These are phyloP conservation scores for Scaptomyza cyrtandrae DNA, from an alignment of 2,888 invertebrate species.

Conservation along the genomic window DNA sequence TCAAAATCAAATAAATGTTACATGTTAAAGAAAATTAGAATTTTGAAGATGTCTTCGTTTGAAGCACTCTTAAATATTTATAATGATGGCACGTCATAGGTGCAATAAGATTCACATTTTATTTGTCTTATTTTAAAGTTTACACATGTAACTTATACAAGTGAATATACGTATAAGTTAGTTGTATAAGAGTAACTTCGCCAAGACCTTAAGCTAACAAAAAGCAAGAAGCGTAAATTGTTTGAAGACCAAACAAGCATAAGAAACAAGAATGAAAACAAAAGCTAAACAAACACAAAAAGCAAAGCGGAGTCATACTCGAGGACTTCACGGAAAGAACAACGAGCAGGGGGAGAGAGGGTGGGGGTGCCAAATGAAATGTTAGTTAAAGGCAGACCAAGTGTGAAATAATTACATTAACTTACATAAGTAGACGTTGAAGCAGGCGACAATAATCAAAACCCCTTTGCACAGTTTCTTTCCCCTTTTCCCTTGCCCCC, in stretches of 20 bases:
- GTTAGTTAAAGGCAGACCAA: conserved; percentile 66
- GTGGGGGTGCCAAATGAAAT: conserved; percentile 33
- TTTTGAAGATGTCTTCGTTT: no score
- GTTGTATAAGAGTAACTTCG: background rate
- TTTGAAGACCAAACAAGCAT: conserved; percentile 23
- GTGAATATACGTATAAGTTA: background rate
- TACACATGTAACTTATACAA: background rate
- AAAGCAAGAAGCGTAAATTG: conserved; percentile 10
- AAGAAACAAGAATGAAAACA: conserved; percentile 29
- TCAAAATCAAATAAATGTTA: no score
- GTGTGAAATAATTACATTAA: conserved; percentile 78
- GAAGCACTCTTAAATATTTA: no score
- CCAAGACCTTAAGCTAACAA: conserved; percentile 14
- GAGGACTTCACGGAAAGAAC: background rate
- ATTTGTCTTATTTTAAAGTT: background rate
- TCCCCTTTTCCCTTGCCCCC: background rate
- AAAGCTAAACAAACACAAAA: conserved; percentile 49
- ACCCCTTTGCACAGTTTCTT: background rate
- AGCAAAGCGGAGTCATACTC: conserved; percentile 7
- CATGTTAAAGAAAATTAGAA: no score
- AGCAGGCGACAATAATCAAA: conserved; percentile 33
- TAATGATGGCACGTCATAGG: no score
- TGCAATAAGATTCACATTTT: no score
- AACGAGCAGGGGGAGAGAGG: background rate
- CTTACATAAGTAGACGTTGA: conserved; percentile 48